phyloP scores from a whole-genome alignment of 2,888 invertebrate species.

The Pimpla rufipes region DNA sequence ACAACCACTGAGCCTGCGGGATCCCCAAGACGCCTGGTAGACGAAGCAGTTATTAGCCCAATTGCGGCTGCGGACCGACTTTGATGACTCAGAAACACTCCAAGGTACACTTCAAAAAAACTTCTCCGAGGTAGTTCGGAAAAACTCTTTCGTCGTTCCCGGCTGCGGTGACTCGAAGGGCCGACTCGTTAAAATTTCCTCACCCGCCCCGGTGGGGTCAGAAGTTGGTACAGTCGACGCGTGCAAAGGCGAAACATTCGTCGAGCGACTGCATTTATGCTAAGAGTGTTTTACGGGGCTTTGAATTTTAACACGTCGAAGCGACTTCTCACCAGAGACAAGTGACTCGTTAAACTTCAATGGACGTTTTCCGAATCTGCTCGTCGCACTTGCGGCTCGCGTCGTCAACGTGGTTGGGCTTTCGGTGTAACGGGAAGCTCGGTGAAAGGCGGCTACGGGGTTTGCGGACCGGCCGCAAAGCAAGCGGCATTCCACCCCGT shows the following conservation, averaged over 20 bases:
- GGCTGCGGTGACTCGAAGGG: background rate
- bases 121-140: too few relatives aligned
- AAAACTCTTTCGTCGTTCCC: constrained; percentile 4
- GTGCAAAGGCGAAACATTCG: constrained; percentile 16
- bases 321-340: constrained; percentile 50
- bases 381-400: constrained; percentile 28
- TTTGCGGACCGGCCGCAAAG: constrained; percentile 29
- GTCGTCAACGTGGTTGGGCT: constrained; percentile 26
- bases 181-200: constrained; percentile 35
- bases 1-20: too few relatives aligned
- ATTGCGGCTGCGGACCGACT: too few relatives aligned
- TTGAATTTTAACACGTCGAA: constrained; percentile 21
- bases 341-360: constrained; percentile 63
- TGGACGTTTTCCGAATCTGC: constrained; percentile 46
- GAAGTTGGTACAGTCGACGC: constrained; percentile 52
- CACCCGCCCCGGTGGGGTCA: background rate
- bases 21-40: too few relatives aligned
- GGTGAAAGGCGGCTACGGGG: background rate
- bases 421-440: constrained; percentile 27
- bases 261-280: constrained; percentile 44
- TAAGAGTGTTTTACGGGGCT: constrained; percentile 18
- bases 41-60: too few relatives aligned
- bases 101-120: too few relatives aligned
- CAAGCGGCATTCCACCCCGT: constrained; percentile 3
- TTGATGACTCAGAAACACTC: too few relatives aligned